phyloP scores from a whole-genome alignment of 1,140 invertebrate genomes.

The Eufriesea mexicana region DNA sequence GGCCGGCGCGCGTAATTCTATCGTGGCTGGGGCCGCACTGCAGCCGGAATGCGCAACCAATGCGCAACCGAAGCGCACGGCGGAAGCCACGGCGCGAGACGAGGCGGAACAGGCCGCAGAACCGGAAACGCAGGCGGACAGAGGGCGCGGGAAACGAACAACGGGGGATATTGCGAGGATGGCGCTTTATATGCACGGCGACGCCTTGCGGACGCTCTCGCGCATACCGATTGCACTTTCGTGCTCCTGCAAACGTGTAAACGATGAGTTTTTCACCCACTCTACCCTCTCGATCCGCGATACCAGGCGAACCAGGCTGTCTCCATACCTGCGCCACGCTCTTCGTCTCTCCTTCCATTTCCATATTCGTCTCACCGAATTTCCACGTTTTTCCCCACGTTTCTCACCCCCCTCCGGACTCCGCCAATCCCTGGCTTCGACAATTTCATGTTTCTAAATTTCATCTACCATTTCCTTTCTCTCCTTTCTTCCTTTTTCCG shows the following conservation, averaged over 20 bases:
- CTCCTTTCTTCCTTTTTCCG: no score
- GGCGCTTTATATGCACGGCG: slow-evolving; percentile 53
- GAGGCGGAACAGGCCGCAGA: no score
- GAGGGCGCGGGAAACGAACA: slow-evolving; percentile 29
- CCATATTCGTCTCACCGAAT: not conserved
- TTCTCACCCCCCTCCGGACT: no score
- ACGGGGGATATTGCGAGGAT: slow-evolving; percentile 25
- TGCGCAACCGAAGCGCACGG: slow-evolving; percentile 14
- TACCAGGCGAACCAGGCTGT: no score
- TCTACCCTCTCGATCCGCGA: not conserved
- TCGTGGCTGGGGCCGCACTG: not conserved
- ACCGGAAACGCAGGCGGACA: not conserved
- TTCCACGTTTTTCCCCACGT: not conserved
- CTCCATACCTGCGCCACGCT: not conserved
- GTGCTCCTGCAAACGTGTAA: slow-evolving; percentile 32
- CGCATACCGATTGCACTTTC: slow-evolving; percentile 55
- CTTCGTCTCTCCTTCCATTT: no score
- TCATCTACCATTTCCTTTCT: not conserved
- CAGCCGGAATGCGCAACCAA: slow-evolving; percentile 40
- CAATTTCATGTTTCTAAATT: slow-evolving; percentile 2
- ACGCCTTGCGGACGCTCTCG: slow-evolving; percentile 1
- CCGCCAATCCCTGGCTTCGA: no score
- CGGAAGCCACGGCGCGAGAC: not conserved
- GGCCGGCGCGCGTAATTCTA: slow-evolving; percentile 50
- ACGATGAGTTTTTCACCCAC: slow-evolving; percentile 46